phyloP scores from a whole-genome alignment of 1,140 invertebrate genomes.

The Carcinoscorpius rotundicauda region DNA sequence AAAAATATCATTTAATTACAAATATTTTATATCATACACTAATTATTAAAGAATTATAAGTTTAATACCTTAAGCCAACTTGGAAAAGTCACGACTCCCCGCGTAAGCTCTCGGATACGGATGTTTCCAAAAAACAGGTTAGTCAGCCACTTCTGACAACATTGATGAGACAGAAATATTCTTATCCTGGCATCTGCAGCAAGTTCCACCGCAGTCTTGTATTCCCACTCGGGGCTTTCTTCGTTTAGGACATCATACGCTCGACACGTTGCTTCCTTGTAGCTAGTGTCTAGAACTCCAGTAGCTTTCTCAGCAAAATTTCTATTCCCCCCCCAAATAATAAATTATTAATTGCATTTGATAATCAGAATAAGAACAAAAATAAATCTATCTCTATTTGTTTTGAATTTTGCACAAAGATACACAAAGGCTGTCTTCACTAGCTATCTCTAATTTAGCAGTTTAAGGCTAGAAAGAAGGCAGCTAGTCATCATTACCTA shows the following conservation, averaged over 20 bases:
- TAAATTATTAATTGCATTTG: no score
- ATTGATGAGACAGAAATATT: conserved; percentile 35
- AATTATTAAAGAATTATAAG: neutral
- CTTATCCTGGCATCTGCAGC: conserved; percentile 21
- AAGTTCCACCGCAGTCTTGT: conserved; percentile 27
- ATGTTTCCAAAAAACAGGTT: conserved; percentile 32
- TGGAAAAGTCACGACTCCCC: conserved; percentile 29
- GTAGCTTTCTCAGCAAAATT: conserved; percentile 36
- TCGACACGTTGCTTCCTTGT: conserved; percentile 28
- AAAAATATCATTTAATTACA: no score
- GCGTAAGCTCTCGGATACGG: conserved; percentile 30
- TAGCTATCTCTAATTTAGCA: no score
- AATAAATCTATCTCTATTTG: no score
- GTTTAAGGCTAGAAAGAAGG: no score
- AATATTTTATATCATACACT: neutral
- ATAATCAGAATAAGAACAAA: no score
- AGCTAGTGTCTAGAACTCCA: conserved; percentile 30
- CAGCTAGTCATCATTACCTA: no score
- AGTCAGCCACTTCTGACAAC: conserved; percentile 36
- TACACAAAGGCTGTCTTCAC: no score
- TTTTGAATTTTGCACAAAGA: no score
- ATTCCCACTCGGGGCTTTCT: conserved; percentile 31
- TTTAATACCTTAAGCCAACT: conserved; percentile 31
- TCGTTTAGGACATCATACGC: conserved; percentile 33
- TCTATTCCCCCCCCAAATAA: conserved; percentile 14